Evolutionary conservation across 2,888 invertebrate species (phyloP).

Genomic region (Galeruca laticollis): DNA sequence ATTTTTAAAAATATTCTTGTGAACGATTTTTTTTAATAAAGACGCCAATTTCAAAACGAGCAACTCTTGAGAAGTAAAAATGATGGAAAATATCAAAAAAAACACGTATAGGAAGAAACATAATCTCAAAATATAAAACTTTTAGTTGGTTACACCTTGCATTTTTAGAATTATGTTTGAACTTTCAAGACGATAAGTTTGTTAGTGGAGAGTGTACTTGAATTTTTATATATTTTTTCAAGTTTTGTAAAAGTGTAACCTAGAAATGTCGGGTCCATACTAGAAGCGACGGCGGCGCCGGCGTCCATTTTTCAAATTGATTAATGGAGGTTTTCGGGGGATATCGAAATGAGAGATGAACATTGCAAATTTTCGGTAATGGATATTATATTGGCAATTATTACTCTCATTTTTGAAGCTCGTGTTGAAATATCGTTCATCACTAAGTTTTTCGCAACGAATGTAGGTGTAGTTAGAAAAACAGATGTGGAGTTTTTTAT

Average conservation of each 20-base stretch:
- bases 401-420: conserved; percentile 20
- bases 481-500: neutral
- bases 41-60: too few relatives aligned
- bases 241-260: conserved; percentile 11
- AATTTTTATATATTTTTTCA: neutral
- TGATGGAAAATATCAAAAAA: neutral
- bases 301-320: conserved; percentile 26
- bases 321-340: conserved; percentile 13
- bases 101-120: neutral
- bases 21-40: too few relatives aligned
- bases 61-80: too few relatives aligned
- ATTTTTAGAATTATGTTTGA: too few relatives aligned
- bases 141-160: too few relatives aligned
- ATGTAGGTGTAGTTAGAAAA: neutral
- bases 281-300: neutral
- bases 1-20: too few relatives aligned
- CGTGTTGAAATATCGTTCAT: conserved; percentile 13
- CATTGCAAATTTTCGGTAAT: conserved; percentile 27
- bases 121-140: too few relatives aligned
- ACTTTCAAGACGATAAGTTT: neutral
- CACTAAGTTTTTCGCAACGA: conserved; percentile 1
- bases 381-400: conserved; percentile 28
- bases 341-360: conserved; percentile 20
- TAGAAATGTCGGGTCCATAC: conserved; percentile 11
- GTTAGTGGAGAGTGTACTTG: neutral